Evolutionary conservation across 2,797 vertebrate species (phyloP), one percentile per base, ranked within the genome.

Genomic region (Malacoctenus gilli): DNA sequence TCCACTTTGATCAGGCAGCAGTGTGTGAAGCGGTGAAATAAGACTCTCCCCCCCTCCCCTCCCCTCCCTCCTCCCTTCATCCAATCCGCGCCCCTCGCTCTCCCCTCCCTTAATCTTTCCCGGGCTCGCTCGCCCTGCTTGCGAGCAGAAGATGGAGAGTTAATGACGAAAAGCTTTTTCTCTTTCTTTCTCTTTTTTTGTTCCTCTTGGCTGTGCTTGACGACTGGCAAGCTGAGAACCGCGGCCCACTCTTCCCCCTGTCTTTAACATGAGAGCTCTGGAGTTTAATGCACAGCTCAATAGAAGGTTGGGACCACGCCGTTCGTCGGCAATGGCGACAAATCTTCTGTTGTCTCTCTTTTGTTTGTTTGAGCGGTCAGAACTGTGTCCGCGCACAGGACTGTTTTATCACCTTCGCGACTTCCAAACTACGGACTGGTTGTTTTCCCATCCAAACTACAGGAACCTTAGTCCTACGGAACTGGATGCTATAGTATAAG

Each of bases 1-100:
- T 85, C 72, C 68, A 75, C 87, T 90, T 90, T 90, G 85, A 90
- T 90, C 84, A 85, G 70, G 35, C 57, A 52, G 63, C 79, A 79
- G 65, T 73, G 67, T 77, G 77, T 69, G 78, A 76, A 83, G 78
- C 59, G 20, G 62, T 75, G 76, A 87, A 87, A 89, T 84, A 82
- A 75, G 72, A 79, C 72, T 75, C 78, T 70, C 62, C 79, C 60
- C 69, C 72, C 85, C 61, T 86, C 88, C 57, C 67, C 68, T 82
- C 66, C n/a, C 32, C 65, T 69, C 71, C 52, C 74, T 51, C 79
- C 60, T 68, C 72, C 85, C 61, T 86, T 89, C 80, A 79, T 85
- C 63, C 19, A 85, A 83, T 86, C 79, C 74, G 32, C 64, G 62
- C 68, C 82, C n/a, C 63, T 66, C 61, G 1, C 57, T 68, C 68